These are phyloP conservation scores for Falcaria lacertinaria DNA, from an alignment of 2,888 invertebrate genomes.

Conservation along the genomic window DNA sequence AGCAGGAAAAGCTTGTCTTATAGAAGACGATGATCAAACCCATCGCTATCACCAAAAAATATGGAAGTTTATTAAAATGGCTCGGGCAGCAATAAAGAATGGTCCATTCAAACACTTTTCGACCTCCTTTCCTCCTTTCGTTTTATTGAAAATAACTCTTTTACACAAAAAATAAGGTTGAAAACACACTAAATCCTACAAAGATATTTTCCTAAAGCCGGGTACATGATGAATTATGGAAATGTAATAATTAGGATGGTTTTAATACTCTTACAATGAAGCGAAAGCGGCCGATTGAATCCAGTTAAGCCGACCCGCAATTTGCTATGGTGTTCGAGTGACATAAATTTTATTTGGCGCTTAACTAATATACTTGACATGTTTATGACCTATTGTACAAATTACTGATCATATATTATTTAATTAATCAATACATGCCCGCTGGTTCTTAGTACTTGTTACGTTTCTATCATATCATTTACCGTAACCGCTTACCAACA, in stretches of 20 bases:
- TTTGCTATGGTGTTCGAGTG: background rate
- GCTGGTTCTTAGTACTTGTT: too few relatives aligned
- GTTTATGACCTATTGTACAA: too few relatives aligned
- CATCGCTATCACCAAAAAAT: background rate
- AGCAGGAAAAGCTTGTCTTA: too few relatives aligned
- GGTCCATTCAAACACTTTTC: constrained; percentile 1
- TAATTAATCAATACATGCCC: too few relatives aligned
- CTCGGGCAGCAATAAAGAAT: background rate
- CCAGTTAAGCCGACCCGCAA: background rate
- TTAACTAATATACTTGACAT: background rate
- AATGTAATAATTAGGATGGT: background rate
- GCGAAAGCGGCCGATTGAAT: background rate
- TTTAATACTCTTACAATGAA: background rate
- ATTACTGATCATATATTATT: too few relatives aligned
- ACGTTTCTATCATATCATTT: too few relatives aligned
- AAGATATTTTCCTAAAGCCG: background rate
- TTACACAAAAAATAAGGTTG: background rate
- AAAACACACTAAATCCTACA: background rate
- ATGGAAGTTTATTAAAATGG: constrained; percentile 1
- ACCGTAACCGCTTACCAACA: too few relatives aligned
- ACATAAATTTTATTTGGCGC: background rate
- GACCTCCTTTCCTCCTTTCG: background rate
- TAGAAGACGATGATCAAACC: background rate
- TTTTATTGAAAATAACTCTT: background rate
- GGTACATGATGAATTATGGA: background rate